phyloP scores from a whole-genome alignment of 1,140 invertebrate species.

The Lycorma delicatula region DNA sequence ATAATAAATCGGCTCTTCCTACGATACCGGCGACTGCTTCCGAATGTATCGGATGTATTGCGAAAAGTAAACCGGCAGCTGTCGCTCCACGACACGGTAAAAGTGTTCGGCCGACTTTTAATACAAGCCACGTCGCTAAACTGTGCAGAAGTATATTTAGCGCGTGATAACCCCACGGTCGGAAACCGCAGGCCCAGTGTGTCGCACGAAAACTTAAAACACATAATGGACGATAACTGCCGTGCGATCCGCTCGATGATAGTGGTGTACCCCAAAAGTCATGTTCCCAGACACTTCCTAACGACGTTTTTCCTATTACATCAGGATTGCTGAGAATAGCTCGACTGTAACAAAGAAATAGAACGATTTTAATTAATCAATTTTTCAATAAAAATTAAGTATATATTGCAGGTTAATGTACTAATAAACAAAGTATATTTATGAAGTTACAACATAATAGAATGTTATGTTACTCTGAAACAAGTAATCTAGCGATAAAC shows the following conservation, averaged over 20 bases:
- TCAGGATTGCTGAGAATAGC: conserved; percentile 84
- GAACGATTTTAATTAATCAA: background rate
- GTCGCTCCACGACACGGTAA: conserved; percentile 44
- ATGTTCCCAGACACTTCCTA: conserved; percentile 51
- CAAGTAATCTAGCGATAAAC: too few relatives aligned
- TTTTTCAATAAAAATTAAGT: background rate
- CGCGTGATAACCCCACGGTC: conserved; percentile 74
- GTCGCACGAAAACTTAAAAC: conserved; percentile 91
- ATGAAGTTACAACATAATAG: too few relatives aligned
- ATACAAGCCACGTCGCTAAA: conserved; percentile 68
- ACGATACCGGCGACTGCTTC: conserved; percentile 96
- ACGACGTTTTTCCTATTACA: conserved; percentile 60
- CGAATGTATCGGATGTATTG: conserved; percentile 91
- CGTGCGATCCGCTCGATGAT: conserved; percentile 79
- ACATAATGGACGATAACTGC: conserved; percentile 90
- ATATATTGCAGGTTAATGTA: too few relatives aligned
- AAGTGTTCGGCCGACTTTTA: conserved; percentile 45
- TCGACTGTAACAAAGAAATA: conserved; percentile 51
- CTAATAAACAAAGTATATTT: background rate
- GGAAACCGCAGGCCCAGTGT: conserved; percentile 66
- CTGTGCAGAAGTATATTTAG: conserved; percentile 78
- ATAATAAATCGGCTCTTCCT: conserved; percentile 86
- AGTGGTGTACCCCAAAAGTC: conserved; percentile 92
- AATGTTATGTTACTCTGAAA: too few relatives aligned
- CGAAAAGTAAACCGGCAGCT: conserved; percentile 82